Percentiles rank a stretch among this genome's conserved stretches.
Evolutionary conservation across 2,797 vertebrate genomes (phyloP).

Genomic region (Malurus leucopterus): DNA sequence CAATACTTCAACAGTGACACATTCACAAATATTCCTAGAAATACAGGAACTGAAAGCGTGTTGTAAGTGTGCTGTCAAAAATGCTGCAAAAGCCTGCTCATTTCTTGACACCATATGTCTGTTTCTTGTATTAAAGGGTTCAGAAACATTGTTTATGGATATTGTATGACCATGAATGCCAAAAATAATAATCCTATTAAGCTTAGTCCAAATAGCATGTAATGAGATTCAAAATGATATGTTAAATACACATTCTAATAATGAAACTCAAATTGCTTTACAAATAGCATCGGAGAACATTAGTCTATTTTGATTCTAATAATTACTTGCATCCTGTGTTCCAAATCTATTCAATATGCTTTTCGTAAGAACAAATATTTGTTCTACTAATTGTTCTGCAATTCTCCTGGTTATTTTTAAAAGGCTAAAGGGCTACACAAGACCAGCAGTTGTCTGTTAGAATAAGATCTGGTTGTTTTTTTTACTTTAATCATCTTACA

Average conservation of each 20-base stretch:
- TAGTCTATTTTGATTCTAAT: constrained; percentile 69
- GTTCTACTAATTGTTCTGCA: constrained; percentile 67
- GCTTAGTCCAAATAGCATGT: constrained; percentile 64
- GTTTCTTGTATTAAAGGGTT: constrained; percentile 57
- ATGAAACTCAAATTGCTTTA: constrained; percentile 69
- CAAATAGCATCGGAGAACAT: constrained; percentile 63
- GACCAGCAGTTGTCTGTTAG: constrained; percentile 59
- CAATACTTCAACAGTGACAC: not conserved
- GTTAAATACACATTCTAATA: constrained; percentile 67
- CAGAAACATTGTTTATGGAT: constrained; percentile 55
- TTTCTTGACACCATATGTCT: constrained; percentile 49
- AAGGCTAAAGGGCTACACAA: constrained; percentile 44
- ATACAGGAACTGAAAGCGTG: not conserved
- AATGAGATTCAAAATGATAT: constrained; percentile 68
- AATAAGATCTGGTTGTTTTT: constrained; percentile 47
- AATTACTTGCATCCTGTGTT: constrained; percentile 70
- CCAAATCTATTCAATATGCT: constrained; percentile 72
- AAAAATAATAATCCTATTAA: constrained; percentile 69
- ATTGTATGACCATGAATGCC: constrained; percentile 59
- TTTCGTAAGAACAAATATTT: constrained; percentile 68
- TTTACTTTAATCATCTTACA: constrained; percentile 64
- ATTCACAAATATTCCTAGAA: constrained; percentile 15
- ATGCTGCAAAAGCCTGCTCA: not conserved
- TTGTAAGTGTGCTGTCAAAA: constrained; percentile 16
- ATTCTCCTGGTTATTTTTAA: constrained; percentile 66